Base-by-base conservation (phyloP, 2,888 invertebrate species). In the Cheilosia pagana region DNA sequence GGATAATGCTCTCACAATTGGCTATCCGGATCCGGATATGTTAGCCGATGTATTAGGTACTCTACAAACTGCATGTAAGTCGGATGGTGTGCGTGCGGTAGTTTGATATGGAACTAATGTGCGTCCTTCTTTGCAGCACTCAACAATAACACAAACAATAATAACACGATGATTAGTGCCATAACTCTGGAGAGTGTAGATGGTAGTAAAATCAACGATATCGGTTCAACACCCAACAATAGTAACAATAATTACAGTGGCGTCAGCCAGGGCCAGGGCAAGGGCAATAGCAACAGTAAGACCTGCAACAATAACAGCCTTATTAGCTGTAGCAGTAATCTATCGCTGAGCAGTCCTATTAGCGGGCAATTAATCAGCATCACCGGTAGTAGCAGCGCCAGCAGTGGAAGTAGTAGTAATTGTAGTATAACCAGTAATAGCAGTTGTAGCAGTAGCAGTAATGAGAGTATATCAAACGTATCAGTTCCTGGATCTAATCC, bases 11-110 rank as follows among this genome's bases (percentile, higher is more conserved):
- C 93, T 95, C 86, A 95, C 95, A 88, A 90, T 91, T 89, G 95
- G 95, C 87, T 95, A 95, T 92, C 95, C 95, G 90, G 95, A 96
- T 92, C 94, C 95, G 31, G 95, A 95, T 89, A 94, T 95, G 90
- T 93, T 96, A 75, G 95, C 95, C 59, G 95, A 95, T 91, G 93
- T 95, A 89, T 93, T 95, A 87, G 94, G 95, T 87, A 94, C 94
- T 70, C 94, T 95, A 85, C 94, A 94, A 89, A 92, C 92, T 89
- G 92, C 92, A 89, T 94, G 92, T 92, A 89, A 90, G 89, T 78
- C 23, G 53, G n/a, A 8, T 31, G 3, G 6, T n/a, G 10, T 25
- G 39, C 12, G 8, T 3, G 1, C 25, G 5, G 25, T 5, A n/a
- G n/a, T 25, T 25, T 12, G 12, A 3, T 12, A 35, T 35, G 12